Evolutionary conservation across 2,888 invertebrate genomes (phyloP), one percentile per base, ranked within the genome.

Genomic region (Imbricaverruca yamaguchii): DNA sequence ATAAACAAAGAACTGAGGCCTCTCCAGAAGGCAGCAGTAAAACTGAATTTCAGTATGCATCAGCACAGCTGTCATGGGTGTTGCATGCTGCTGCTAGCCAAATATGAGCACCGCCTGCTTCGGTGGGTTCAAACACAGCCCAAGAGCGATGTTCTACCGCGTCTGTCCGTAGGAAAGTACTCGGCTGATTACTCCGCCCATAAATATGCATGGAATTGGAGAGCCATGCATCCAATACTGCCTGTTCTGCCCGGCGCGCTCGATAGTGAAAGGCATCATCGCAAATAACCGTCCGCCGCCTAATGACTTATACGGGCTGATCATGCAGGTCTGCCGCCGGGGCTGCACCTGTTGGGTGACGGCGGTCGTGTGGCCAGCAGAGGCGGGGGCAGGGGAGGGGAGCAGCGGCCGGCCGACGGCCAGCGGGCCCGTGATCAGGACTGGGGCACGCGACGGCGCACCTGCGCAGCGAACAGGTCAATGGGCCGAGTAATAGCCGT

Each of bases 221-320:
- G 15, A 15, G 23, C 65, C n/a, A 18, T 12, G 8, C 23, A 65
- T n/a, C 65, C 65, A 23, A 65, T 65, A 65, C 6, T 65, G 65
- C 59, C 15, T 11, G 59, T 15, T 65, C 65, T n/a, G 23, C 65
- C 65, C 18, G 23, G 15, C n/a, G 9, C 9, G 65, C 9, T 23
- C 65, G 65, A 23, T 65, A 23, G n/a, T 65, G 23, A 65, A 65
- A 65, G n/a, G 65, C 65, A 65, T 65, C 65, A 23, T 65, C 65
- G 12, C 65, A 65, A 65, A 65, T 65, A 65, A 23, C n/a, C n/a
- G 10, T 8, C 65, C 23, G 65, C 65, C 23, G 65, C 23, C 10
- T 65, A 65, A 65, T 65, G 65, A 65, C 65, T 65, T 65, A 65
- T 65, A 23, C 65, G 23, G 23, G 65, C 10, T 65, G 65, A 23